A percentile compares a stretch with the other conserved stretches of the same genome.
phyloP scores from a whole-genome alignment of 2,113 vertebrate species.

The Rutilus rutilus region DNA sequence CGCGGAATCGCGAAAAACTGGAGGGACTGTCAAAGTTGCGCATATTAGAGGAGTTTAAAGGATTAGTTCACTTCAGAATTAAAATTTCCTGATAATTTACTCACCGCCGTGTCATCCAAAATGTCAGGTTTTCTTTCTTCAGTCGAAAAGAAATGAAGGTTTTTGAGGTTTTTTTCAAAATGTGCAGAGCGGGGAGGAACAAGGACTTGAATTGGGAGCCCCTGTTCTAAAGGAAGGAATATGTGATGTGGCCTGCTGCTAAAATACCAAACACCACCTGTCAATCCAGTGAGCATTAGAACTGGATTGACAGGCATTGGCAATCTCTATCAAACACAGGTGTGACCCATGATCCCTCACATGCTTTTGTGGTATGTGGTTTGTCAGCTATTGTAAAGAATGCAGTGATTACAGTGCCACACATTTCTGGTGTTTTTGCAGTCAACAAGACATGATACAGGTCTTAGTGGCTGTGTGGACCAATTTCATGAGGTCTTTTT shows the following conservation, averaged over 20 bases:
- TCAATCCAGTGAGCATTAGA: background rate
- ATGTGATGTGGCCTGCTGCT: background rate
- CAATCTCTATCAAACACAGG: background rate
- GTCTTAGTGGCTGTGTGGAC: background rate
- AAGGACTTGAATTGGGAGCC: too few relatives aligned
- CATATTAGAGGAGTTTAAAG: too few relatives aligned
- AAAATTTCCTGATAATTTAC: too few relatives aligned
- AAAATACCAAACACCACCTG: background rate
- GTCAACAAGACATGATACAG: background rate
- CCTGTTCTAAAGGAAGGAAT: background rate
- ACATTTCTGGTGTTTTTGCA: background rate
- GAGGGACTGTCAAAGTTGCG: too few relatives aligned
- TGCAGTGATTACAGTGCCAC: background rate
- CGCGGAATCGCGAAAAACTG: too few relatives aligned
- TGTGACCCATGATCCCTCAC: background rate
- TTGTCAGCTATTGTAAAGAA: background rate
- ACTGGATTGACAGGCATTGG: background rate
- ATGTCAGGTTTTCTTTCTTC: too few relatives aligned
- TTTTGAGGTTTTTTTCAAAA: too few relatives aligned
- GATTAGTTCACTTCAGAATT: too few relatives aligned
- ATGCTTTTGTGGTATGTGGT: conserved; percentile 1
- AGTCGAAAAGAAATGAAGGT: too few relatives aligned
- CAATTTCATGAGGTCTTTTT: background rate
- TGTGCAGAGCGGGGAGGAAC: too few relatives aligned
- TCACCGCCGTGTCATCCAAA: too few relatives aligned